Evolutionary conservation across 1,140 invertebrate species (phyloP).

Genomic region (Camponotus vicinus): DNA sequence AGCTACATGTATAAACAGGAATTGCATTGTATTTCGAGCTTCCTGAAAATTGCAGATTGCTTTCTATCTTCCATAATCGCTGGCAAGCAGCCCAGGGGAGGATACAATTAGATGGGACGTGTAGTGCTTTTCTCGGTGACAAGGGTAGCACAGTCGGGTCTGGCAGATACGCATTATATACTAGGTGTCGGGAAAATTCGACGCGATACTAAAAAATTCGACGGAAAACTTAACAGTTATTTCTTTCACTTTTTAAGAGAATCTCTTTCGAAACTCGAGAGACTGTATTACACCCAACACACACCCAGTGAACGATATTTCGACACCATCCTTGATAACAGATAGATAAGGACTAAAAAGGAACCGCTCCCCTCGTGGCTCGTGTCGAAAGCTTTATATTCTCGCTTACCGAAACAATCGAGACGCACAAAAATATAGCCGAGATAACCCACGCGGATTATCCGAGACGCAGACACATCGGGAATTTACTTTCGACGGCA

Average conservation of each 20-base stretch:
- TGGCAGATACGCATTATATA: constrained; percentile 41
- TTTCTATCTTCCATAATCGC: constrained; percentile 61
- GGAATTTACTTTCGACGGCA: constrained; percentile 20
- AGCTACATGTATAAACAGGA: constrained; percentile 1
- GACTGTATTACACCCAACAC: background rate
- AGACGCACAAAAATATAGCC: constrained; percentile 7
- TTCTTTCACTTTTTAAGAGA: background rate
- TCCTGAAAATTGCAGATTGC: constrained; percentile 59
- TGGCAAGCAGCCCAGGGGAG: constrained; percentile 55
- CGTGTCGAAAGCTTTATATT: constrained; percentile 40
- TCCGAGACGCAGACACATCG: constrained; percentile 5
- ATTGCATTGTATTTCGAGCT: constrained; percentile 62
- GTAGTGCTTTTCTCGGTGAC: constrained; percentile 61
- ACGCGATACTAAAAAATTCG: background rate
- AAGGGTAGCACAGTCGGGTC: constrained; percentile 48
- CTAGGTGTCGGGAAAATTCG: constrained; percentile 45
- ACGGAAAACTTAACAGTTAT: background rate
- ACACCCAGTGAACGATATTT: background rate
- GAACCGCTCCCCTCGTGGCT: background rate
- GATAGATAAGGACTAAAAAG: background rate
- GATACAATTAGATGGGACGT: constrained; percentile 62
- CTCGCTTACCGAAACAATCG: background rate
- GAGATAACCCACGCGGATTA: constrained; percentile 51
- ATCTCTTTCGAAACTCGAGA: background rate
- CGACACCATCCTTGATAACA: constrained; percentile 3